Evolutionary conservation across 2,888 invertebrate genomes (phyloP), one percentile per base, ranked within the genome.

Genomic region (Synergus umbraculus): DNA sequence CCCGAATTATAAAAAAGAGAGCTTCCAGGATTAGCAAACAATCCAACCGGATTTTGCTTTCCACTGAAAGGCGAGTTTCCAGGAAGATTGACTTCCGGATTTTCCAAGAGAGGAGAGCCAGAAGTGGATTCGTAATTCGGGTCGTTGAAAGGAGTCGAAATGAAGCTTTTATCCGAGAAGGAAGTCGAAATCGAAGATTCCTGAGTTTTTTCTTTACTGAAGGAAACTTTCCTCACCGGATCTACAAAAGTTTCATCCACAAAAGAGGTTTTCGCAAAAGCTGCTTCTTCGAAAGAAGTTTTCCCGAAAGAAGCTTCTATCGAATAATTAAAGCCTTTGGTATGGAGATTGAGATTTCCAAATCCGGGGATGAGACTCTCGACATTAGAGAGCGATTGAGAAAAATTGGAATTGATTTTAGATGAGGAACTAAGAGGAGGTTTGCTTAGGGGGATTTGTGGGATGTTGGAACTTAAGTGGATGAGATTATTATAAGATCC

Each of bases 1-100:
- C 86, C 83, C 5, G 88, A 86, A 78, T 85, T 87, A 54, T 88
- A 89, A 76, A 88, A 84, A 3, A 87, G 82, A 18, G 83, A 73
- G 41, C 54, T 54, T 12, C 49, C 54, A 1, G 54, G 73, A 37
- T 73, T 73, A 1, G 66, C 10, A 3, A 73, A 73, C 9, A 73
- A n/a, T 4, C 67, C 44, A 7, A 29, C 18, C 7, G 60, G 60
- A 63, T 63, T 22, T 63, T 18, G 13, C 22, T 63, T 63, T 0
- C 60, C 22, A 13, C 4, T 13, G 22, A 63, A 63, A 18, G 60
- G 60, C 60, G 12, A 63, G 4, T 63, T 63, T 13, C 13, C 5
- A 7, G 60, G 18, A 60, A 22, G 60, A 29, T 46, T 13, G 2
- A 63, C 12, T 22, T 44, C 69, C 37, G 29, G 15, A 22, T n/a